phyloP scores from a whole-genome alignment of 2,797 vertebrate genomes.

The Threskiornis aethiopicus region DNA sequence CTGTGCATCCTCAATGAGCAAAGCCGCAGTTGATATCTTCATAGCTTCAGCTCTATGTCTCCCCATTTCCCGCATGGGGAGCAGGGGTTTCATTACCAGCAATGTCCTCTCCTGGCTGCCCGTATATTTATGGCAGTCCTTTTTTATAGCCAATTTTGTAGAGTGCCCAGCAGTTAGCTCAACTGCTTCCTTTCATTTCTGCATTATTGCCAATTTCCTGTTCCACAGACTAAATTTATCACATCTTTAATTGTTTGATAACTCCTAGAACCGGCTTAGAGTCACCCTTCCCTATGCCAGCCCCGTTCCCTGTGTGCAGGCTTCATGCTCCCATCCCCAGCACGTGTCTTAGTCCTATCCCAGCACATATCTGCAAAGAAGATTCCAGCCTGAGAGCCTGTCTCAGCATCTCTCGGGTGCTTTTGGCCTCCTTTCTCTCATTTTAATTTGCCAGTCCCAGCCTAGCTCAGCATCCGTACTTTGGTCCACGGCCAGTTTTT shows the following conservation, averaged over 20 bases:
- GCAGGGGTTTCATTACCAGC: constrained; percentile 42
- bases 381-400: not conserved
- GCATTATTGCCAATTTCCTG: constrained; percentile 63
- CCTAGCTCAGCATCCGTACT: not conserved
- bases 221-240: constrained; percentile 50
- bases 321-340: not conserved
- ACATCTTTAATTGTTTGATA: constrained; percentile 61
- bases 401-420: not conserved
- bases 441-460: not conserved
- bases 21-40: not conserved
- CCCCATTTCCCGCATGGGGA: constrained; percentile 17
- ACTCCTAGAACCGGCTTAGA: constrained; percentile 17
- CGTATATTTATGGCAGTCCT: constrained; percentile 53
- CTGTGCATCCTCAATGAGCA: not conserved
- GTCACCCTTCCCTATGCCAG: not conserved
- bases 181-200: constrained; percentile 53
- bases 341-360: not conserved
- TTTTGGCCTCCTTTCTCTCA: constrained; percentile 2
- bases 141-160: constrained; percentile 59
- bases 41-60: not conserved
- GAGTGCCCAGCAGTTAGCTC: constrained; percentile 62
- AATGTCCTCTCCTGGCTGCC: constrained; percentile 39
- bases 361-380: not conserved
- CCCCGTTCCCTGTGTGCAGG: not conserved
- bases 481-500: not conserved